Evolutionary conservation across 2,113 vertebrate species (phyloP).

Genomic region (Scomber colias): DNA sequence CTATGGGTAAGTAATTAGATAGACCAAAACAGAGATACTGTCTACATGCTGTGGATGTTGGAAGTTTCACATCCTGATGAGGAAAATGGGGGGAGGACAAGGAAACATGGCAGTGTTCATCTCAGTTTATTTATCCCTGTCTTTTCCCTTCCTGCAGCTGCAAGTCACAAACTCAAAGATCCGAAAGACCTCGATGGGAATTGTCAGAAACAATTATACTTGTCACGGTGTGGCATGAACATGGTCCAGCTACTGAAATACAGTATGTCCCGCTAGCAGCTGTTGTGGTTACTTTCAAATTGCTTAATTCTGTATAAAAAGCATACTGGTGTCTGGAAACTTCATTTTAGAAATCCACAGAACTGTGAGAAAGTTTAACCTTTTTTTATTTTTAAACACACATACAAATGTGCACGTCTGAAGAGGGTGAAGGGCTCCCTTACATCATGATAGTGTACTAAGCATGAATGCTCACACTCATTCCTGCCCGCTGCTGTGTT

Average conservation of each 20-base stretch:
- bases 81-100: slow-evolving; percentile 12
- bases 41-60: background rate
- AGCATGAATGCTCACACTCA: slow-evolving; percentile 28
- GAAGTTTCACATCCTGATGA: slow-evolving; percentile 37
- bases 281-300: slow-evolving; percentile 20
- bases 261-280: slow-evolving; percentile 2
- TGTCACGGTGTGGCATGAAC: slow-evolving; percentile 14
- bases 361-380: background rate
- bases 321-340: background rate
- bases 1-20: background rate
- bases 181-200: slow-evolving; percentile 24
- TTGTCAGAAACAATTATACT: slow-evolving; percentile 17
- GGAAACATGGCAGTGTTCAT: slow-evolving; percentile 45
- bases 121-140: slow-evolving; percentile 60
- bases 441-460: slow-evolving; percentile 36
- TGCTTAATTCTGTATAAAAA: background rate
- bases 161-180: slow-evolving; percentile 12
- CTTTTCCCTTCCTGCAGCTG: slow-evolving; percentile 47
- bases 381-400: background rate
- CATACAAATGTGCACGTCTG: background rate
- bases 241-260: slow-evolving; percentile 24
- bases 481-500: slow-evolving; percentile 60
- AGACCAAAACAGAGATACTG: background rate
- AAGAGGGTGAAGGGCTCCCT: slow-evolving; percentile 22
- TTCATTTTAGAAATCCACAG: background rate